phyloP scores from a whole-genome alignment of 2,113 vertebrate species.

The Ibidorhyncha struthersii region DNA sequence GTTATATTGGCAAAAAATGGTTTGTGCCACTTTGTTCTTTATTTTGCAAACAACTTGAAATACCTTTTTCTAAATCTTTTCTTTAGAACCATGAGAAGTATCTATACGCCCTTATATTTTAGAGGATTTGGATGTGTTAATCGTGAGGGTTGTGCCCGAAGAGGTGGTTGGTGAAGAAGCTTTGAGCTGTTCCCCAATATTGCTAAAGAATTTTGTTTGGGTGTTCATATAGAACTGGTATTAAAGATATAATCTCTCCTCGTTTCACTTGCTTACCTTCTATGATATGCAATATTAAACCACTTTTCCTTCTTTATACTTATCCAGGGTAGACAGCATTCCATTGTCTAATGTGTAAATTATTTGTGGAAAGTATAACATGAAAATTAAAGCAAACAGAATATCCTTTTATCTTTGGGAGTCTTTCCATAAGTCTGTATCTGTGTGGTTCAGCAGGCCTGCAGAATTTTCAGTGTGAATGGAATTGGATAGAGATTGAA shows the following conservation, averaged over 20 bases:
- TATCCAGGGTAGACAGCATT: not conserved
- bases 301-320: constrained; percentile 7
- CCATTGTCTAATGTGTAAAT: not conserved
- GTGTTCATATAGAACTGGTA: not conserved
- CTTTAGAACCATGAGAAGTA: not conserved
- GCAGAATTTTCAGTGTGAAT: not conserved
- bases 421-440: not conserved
- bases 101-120: not conserved
- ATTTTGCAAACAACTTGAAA: not conserved
- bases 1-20: not conserved
- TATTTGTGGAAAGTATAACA: not conserved
- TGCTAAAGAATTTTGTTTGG: constrained; percentile 20
- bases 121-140: not conserved
- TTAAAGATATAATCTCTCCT: constrained; percentile 1
- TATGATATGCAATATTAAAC: not conserved
- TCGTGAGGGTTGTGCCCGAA: not conserved
- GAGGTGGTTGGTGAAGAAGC: not conserved
- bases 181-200: not conserved
- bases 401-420: not conserved
- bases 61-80: not conserved
- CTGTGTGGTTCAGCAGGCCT: not conserved
- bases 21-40: not conserved
- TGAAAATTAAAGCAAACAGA: not conserved
- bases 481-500: not conserved
- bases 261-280: constrained; percentile 17